Evolutionary conservation across 2,888 invertebrate species (phyloP), one percentile per base, ranked within the genome.

Genomic region (Troides helena): DNA sequence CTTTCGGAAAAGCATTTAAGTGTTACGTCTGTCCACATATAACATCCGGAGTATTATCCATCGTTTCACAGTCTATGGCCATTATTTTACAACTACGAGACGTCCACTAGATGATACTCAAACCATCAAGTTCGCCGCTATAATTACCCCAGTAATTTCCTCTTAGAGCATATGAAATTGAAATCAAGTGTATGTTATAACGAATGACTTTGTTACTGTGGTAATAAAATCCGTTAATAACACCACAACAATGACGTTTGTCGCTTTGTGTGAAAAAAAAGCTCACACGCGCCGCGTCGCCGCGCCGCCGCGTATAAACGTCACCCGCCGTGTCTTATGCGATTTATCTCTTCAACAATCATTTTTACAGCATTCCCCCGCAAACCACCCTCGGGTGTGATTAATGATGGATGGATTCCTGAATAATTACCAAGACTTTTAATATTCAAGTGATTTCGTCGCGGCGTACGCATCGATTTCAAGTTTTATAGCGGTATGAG

Each of bases 321-420:
- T 88, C 90, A 90, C 81, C 81, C 78, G 75, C 77, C 85, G 79
- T 84, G 85, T 92, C 89, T 89, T 89, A 81, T 79, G 83, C 86
- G 89, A 92, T 92, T 92, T 92, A 92, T 92, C 92, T 92, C 88
- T 86, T 86, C 86, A 89, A 91, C 90, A 92, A 92, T 92, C 79
- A 91, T 92, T 90, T 92, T 92, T 92, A 91, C 90, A 89, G 81
- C 88, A 85, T 87, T 87, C 85, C 88, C 86, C 87, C 80, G 80
- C 82, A 80, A 78, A 84, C 83, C 86, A 88, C 87, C 89, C 88
- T 85, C 87, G 76, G 82, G 82, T 84, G 87, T 92, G 92, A 92
- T 92, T 92, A 92, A 92, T 92, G 92, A 92, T 92, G 90, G 92
- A 92, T 92, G 90, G 91, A 92, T 91, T 92, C 92, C 91, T 92